A percentile compares a stretch with the other conserved stretches of the same genome.
These are phyloP conservation scores for Synanthedon formicaeformis DNA, from an alignment of 2,888 invertebrate genomes.

Conservation along the genomic window DNA sequence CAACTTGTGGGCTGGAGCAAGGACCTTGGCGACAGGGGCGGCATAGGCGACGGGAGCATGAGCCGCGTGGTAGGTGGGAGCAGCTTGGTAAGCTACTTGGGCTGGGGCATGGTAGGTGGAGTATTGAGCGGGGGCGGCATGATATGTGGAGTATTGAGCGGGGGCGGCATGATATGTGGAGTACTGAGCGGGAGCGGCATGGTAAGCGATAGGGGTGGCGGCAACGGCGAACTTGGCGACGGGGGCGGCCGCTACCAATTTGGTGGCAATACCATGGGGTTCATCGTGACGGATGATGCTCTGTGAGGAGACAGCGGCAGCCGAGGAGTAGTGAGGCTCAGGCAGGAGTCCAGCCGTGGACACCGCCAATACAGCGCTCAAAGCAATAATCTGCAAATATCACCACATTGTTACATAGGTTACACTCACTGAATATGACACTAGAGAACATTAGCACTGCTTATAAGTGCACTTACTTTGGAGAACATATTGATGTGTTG, in stretches of 20 bases:
- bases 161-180: slow-evolving; percentile 11
- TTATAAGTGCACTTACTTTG: slow-evolving; percentile 36
- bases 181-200: slow-evolving; percentile 14
- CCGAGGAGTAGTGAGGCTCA: slow-evolving; percentile 45
- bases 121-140: slow-evolving; percentile 19
- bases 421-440: not conserved
- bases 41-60: slow-evolving; percentile 26
- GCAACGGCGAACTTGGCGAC: slow-evolving; percentile 23
- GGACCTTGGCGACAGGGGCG: slow-evolving; percentile 27
- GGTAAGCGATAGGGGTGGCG: slow-evolving; percentile 16
- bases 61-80: slow-evolving; percentile 23
- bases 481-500: slow-evolving; percentile 44
- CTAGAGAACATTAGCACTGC: not conserved
- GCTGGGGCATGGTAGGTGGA: slow-evolving; percentile 11
- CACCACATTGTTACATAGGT: not conserved
- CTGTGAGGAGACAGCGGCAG: slow-evolving; percentile 42
- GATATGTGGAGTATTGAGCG: slow-evolving; percentile 44
- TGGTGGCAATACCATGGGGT: slow-evolving; percentile 22
- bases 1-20: slow-evolving; percentile 22
- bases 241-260: slow-evolving; percentile 16
- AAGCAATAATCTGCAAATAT: slow-evolving; percentile 33
- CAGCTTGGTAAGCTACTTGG: slow-evolving; percentile 13
- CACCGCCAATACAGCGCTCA: slow-evolving; percentile 51
- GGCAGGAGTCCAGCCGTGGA: slow-evolving; percentile 46
- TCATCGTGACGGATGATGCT: slow-evolving; percentile 25